Evolutionary conservation across 2,113 vertebrate species (phyloP).

Genomic region (Oceanodroma tethys): DNA sequence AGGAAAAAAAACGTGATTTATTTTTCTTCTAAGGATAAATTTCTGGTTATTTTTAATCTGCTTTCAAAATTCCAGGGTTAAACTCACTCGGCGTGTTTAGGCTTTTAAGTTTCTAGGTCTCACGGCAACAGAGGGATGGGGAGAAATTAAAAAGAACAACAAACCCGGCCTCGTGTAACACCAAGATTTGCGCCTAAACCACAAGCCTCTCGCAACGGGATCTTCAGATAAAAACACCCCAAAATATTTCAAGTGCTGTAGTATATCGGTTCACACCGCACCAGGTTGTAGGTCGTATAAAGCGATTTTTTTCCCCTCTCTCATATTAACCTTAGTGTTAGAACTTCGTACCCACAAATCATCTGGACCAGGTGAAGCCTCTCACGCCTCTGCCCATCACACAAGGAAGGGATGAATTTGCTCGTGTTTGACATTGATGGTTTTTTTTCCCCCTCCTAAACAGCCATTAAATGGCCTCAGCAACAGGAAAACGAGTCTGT

Average conservation of each 20-base stretch:
- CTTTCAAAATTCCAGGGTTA: neutral
- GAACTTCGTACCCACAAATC: neutral
- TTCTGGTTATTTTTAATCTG: neutral
- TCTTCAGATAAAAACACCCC: neutral
- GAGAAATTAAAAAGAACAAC: neutral
- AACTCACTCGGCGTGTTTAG: neutral
- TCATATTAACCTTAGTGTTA: neutral
- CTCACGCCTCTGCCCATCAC: accelerated
- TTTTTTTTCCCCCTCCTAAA: neutral
- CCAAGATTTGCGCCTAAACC: neutral
- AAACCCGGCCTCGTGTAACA: neutral
- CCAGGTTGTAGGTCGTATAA: neutral
- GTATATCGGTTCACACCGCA: neutral
- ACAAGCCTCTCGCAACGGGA: accelerated
- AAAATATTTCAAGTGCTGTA: neutral
- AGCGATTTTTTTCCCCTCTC: neutral
- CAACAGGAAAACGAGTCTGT: neutral
- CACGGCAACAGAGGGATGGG: constrained; percentile 6
- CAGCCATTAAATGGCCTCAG: neutral
- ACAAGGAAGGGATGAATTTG: accelerated
- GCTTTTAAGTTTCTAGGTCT: neutral
- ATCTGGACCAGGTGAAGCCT: accelerated
- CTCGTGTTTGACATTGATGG: accelerated
- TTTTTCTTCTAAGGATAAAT: neutral
- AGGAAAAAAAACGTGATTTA: neutral